phyloP scores from a whole-genome alignment of 2,888 invertebrate species.

The Mythimna albipuncta region DNA sequence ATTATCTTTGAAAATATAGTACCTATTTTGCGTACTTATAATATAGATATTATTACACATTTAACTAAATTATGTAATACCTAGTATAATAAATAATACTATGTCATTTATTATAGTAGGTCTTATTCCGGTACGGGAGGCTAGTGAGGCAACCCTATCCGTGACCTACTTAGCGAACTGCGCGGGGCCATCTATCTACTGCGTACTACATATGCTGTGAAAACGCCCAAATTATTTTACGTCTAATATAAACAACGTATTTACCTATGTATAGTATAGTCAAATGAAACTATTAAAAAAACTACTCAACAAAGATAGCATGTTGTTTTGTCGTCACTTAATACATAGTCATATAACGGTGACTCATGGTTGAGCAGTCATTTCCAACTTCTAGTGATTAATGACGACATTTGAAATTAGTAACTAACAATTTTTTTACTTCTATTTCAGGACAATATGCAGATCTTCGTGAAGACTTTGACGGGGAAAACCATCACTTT shows the following conservation, averaged over 20 bases:
- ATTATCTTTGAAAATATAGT: too few species aligned
- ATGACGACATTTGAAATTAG: not conserved
- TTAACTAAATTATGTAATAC: too few species aligned
- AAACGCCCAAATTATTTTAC: not conserved
- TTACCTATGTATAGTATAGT: not conserved
- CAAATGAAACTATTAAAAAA: not conserved
- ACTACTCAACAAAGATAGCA: not conserved
- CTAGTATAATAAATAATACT: too few species aligned
- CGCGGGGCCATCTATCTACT: constrained; percentile 14
- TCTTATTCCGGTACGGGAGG: too few species aligned
- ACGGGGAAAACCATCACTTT: constrained; percentile 53
- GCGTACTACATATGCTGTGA: not conserved
- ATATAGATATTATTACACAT: too few species aligned
- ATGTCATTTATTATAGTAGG: too few species aligned
- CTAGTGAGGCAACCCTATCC: constrained; percentile 7
- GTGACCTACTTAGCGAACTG: constrained; percentile 40
- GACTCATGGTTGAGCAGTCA: constrained; percentile 29
- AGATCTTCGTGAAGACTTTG: constrained; percentile 58
- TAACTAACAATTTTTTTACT: constrained; percentile 32
- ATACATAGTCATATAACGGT: constrained; percentile 14
- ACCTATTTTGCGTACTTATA: too few species aligned
- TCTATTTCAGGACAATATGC: constrained; percentile 73
- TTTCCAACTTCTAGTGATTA: constrained; percentile 3
- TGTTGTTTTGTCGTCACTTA: constrained; percentile 19
- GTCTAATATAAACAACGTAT: not conserved